Conservation (phyloP, 1,140 invertebrate genomes). For the Archegozetes longisetosus region DNA sequence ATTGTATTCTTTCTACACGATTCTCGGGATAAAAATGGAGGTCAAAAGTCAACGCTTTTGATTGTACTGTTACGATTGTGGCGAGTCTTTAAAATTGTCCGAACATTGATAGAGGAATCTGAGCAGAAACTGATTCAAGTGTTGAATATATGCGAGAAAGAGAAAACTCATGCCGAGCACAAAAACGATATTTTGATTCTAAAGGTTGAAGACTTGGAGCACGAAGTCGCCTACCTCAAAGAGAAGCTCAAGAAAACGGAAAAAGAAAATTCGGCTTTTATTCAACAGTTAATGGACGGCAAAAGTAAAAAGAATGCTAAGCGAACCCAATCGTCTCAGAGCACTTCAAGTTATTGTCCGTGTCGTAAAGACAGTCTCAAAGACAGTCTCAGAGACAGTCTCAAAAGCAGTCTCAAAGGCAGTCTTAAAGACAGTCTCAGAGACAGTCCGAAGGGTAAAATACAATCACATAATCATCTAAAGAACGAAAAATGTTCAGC, state of each 20-base stretch:
- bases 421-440: background rate
- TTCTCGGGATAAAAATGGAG: constrained; percentile 11
- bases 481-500: too few species aligned
- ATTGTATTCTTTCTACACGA: constrained; percentile 25
- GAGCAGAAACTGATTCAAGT: constrained; percentile 17
- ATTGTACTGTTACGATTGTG: constrained; percentile 29
- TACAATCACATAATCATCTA: too few species aligned
- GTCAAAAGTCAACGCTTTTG: constrained; percentile 17
- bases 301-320: background rate
- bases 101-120: constrained; percentile 24
- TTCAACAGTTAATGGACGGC: background rate
- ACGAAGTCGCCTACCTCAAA: constrained; percentile 23
- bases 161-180: constrained; percentile 22
- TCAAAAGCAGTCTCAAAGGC: background rate
- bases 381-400: background rate
- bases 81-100: constrained; percentile 28
- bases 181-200: constrained; percentile 23
- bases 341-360: background rate
- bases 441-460: background rate
- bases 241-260: constrained; percentile 23
- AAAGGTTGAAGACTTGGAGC: constrained; percentile 24
- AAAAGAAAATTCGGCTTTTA: constrained; percentile 14
- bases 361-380: background rate
- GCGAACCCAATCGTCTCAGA: background rate
- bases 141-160: constrained; percentile 19